These are phyloP conservation scores for Heliconius ethilla DNA, from an alignment of 2,888 invertebrate species.

Conservation along the genomic window DNA sequence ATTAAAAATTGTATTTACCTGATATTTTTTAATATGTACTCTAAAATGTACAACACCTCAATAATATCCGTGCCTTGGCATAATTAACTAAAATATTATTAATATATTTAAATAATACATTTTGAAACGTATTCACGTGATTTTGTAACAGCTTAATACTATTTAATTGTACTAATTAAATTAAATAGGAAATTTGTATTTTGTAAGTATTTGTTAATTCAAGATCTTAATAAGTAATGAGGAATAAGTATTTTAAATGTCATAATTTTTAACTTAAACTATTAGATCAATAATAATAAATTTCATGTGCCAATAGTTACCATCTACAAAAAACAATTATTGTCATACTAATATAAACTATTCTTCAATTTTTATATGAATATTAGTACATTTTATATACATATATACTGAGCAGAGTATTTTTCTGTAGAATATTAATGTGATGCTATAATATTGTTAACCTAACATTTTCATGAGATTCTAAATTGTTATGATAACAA, in stretches of 20 bases:
- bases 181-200: not conserved
- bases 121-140: not conserved
- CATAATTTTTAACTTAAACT: not conserved
- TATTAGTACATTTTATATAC: not conserved
- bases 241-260: not conserved
- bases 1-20: too few species aligned
- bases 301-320: constrained; percentile 9
- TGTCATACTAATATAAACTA: not conserved
- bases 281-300: not conserved
- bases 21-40: not conserved
- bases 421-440: not conserved
- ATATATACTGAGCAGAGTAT: not conserved
- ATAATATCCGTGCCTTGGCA: constrained; percentile 1
- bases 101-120: not conserved
- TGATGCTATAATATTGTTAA: too few species aligned
- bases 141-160: too few species aligned
- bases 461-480: too few species aligned
- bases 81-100: constrained; percentile 8
- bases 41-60: not conserved
- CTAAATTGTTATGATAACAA: too few species aligned
- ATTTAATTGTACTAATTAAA: not conserved
- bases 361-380: not conserved
- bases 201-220: not conserved
- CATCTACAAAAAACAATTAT: not conserved
- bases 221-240: not conserved